These are phyloP conservation scores for Linnaemya tessellans DNA, from an alignment of 2,888 invertebrate genomes.

Conservation along the genomic window DNA sequence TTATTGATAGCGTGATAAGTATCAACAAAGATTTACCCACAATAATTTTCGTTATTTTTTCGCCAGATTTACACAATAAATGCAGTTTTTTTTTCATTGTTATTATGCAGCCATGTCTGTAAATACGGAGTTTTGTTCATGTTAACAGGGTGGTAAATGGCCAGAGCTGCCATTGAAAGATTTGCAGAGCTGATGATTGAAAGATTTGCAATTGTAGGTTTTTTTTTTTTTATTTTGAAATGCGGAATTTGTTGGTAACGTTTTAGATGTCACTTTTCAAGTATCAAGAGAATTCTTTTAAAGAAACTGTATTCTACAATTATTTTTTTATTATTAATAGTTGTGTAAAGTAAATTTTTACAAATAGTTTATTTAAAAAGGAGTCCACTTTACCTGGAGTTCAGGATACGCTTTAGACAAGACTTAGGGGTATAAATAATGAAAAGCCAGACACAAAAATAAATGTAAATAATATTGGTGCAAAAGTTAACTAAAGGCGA, in stretches of 20 bases:
- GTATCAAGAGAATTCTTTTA: too few species aligned
- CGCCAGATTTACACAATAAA: conserved; percentile 40
- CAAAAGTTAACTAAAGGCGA: too few species aligned
- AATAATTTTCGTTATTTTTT: conserved; percentile 30
- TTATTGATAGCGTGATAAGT: conserved; percentile 67
- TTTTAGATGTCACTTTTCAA: too few species aligned
- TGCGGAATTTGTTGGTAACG: neutral
- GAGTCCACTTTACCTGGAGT: too few species aligned
- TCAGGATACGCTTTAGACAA: too few species aligned
- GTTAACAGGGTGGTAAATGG: neutral
- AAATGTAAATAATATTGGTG: too few species aligned
- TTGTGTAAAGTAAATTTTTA: too few species aligned
- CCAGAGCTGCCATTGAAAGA: neutral
- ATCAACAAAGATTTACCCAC: conserved; percentile 57
- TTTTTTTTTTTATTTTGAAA: neutral
- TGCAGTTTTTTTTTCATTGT: conserved; percentile 31
- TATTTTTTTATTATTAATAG: too few species aligned
- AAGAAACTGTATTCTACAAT: too few species aligned
- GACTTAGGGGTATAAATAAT: too few species aligned
- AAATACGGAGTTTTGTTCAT: conserved; percentile 1
- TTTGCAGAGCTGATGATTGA: neutral
- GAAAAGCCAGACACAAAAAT: too few species aligned
- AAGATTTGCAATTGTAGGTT: neutral
- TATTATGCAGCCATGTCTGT: conserved; percentile 41
- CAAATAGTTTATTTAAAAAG: too few species aligned